phyloP scores from a whole-genome alignment of 2,888 invertebrate genomes.

The Drosophila fungiperda region DNA sequence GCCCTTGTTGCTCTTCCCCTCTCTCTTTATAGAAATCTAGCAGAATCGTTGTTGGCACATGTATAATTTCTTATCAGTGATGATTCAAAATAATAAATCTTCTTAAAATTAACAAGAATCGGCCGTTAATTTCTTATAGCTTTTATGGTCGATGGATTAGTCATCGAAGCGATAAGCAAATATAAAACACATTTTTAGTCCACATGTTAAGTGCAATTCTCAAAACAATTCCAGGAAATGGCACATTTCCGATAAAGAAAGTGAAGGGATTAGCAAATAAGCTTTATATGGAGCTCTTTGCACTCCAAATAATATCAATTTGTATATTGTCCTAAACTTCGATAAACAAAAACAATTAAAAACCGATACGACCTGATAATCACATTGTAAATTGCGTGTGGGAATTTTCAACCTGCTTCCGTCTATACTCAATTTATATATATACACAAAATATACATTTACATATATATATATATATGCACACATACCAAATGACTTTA shows the following conservation, averaged over 20 bases:
- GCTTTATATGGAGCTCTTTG: not conserved
- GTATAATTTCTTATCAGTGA: slow-evolving; percentile 5
- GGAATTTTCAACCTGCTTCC: not conserved
- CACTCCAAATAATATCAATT: not conserved
- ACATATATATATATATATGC: not conserved
- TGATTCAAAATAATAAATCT: slow-evolving; percentile 9
- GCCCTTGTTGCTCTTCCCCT: not conserved
- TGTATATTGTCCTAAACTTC: not conserved
- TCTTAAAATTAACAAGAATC: not conserved
- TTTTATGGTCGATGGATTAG: slow-evolving; percentile 36
- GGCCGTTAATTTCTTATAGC: not conserved
- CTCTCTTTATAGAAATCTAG: not conserved
- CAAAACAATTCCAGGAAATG: not conserved
- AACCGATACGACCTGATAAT: not conserved
- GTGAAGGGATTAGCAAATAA: not conserved
- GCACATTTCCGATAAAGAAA: not conserved
- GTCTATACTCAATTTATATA: not conserved
- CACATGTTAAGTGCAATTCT: not conserved
- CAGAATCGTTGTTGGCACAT: not conserved
- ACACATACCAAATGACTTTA: not conserved
- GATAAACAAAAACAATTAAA: not conserved
- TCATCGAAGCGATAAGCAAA: slow-evolving; percentile 12
- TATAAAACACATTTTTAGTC: slow-evolving; percentile 5
- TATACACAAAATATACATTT: not conserved
- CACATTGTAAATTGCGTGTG: not conserved